Evolutionary conservation across 2,888 invertebrate species (phyloP), one percentile per base, ranked within the genome.

Genomic region (Strigamia maritima): DNA sequence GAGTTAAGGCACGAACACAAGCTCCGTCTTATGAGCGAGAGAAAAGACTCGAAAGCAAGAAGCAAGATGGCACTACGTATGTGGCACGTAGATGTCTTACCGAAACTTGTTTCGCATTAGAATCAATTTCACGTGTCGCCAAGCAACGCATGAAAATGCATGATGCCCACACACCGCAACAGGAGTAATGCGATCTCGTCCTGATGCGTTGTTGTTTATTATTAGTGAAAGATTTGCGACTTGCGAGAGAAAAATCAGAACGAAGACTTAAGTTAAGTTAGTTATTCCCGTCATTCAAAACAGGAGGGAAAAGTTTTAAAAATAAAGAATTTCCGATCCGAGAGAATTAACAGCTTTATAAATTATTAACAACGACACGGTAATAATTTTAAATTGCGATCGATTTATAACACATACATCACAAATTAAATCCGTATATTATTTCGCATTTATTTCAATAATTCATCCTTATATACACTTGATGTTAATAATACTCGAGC

Each of bases 61-160:
- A 26, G 28, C 14, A 26, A 26, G 70, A 65, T n/a, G 60, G 60
- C 60, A 24, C 49, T 49, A 12, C n/a, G n/a, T 65, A 22, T 19
- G 60, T 22, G 60, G 24, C 60, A 22, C 19, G 60, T 24, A 24
- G 4, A 65, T 65, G 60, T 65, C 19, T 65, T 24, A 65, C 60
- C 70, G 70, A 19, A 26, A 28, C 70, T 70, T 28, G 70, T 70
- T 26, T 70, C 70, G 28, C 28, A 70, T 70, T 70, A 70, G 26
- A 70, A 70, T 70, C 70, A 70, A 70, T 70, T 70, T 70, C 70
- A 70, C 70, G 28, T 70, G 70, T 70, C 70, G 26, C 28, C 70
- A 24, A 70, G 12, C 70, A 70, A 28, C 28, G 28, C 70, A 70
- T 70, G 6, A 70, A 26, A 70, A 28, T n/a, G 70, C 26, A 10